Base-by-base conservation (phyloP, 2,797 vertebrate genomes). In the Typhlichthys eigenmanni region DNA sequence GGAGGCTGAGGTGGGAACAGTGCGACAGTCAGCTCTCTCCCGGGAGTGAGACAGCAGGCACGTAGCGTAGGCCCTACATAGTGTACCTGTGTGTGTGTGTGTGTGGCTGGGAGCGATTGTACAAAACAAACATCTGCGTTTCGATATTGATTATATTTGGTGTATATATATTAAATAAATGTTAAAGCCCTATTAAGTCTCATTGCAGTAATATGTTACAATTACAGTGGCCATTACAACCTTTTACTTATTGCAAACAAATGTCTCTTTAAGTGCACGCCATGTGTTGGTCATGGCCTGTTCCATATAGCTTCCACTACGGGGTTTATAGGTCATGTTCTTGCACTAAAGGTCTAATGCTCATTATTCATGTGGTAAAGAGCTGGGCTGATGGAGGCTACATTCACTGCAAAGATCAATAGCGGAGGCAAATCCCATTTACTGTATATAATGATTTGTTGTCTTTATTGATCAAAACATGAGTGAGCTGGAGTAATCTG, bases 31-130 rank as follows among this genome's bases (percentile, higher is more conserved):
- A 62, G 68, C 13, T 62, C 38, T 49, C 34, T 69, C 60, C 70
- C 24, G 61, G 66, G 61, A 72, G 63, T 64, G 69, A 79, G 61
- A 75, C 62, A 55, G 58, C 68, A 79, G 43, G 14, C 74, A 71
- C 64, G 62, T 73, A 71, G 52, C 8, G 34, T 38, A 6, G 24
- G 24, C 24, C 24, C 24, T 29, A 29, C 24, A 29, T 73, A 71
- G 52, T 38, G 34, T 38, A 6, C 34, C 5, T 38, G 34, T 38
- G 34, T 9, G 34, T 38, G 34, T 34, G 34, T 38, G 34, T 38
- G 34, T 38, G 34, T 9, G 34, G 34, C 2, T 6, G 34, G 34
- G 34, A 9, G 34, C 7, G 34, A 9, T 38, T 38, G 34, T 38
- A 38, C 34, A 38, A 38, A 38, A 38, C 34, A 38, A 9, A 38